Evolutionary conservation across 2,113 vertebrate species (phyloP), one percentile per base, ranked within the genome.

Genomic region (Leptobrachium ailaonicum): DNA sequence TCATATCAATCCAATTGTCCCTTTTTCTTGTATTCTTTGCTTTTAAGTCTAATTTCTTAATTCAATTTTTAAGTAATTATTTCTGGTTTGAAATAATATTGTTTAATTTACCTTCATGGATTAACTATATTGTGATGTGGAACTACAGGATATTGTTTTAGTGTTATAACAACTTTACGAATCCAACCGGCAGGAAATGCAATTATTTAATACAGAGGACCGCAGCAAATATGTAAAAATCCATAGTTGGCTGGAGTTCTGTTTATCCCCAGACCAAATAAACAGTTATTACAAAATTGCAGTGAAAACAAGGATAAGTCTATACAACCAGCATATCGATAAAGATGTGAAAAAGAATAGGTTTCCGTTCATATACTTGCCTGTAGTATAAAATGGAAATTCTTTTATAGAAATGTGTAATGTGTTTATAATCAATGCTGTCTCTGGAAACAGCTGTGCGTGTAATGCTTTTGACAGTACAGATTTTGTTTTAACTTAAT

Each of bases 361-460:
- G 43, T 68, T 42, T 40, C 13, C 64, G 41, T 66, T 56, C 47
- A 68, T 11, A 66, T 32, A 76, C 43, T 32, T 14, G 62, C 47
- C 74, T 54, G 43, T 44, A 70, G 68, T 43, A 50, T 47, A n/a
- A 69, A 64, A 70, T 10, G 12, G 62, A 58, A 41, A 41, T 4
- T 54, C 32, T 8, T 67, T 13, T 56, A 66, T 8, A 2, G 53
- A 76, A 74, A 12, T 53, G 47, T 74, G 68, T 67, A 83, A 88
- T 85, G 90, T 87, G 85, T 86, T 90, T 90, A 87, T 87, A 87
- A 88, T 90, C 86, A 45, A 86, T 86, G 84, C 76, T 66, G 83
- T 85, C 84, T 83, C 71, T 85, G 32, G 86, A 75, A 77, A 69
- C 77, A 82, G 84, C n/a, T 86, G 32, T 12, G 1, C 0, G 20